Evolutionary conservation across 92 coral and sea anemone genomes (phyloP).

Genomic region (Epizoanthus ramosus): DNA sequence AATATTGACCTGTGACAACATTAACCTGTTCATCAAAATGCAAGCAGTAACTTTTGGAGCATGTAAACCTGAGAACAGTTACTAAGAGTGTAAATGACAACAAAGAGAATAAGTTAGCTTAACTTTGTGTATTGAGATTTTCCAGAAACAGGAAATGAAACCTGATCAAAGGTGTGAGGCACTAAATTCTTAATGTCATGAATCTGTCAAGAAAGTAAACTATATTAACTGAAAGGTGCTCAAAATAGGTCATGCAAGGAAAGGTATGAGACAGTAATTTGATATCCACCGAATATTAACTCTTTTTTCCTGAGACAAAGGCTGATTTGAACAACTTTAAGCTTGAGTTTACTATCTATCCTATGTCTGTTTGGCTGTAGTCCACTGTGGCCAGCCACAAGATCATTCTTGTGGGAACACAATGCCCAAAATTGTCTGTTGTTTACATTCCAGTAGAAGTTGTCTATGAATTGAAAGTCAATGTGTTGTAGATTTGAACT

Average conservation of each 20-base stretch:
- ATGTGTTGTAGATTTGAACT: slow-evolving; percentile 29
- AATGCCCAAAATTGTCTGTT: slow-evolving; percentile 44
- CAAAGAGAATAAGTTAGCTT: not conserved
- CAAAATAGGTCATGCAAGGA: not conserved
- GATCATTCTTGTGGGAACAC: slow-evolving; percentile 29
- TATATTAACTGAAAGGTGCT: not conserved
- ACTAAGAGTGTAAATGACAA: not conserved
- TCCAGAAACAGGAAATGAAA: slow-evolving; percentile 18
- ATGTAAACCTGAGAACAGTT: too few species aligned
- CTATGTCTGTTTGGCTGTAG: not conserved
- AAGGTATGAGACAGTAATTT: not conserved
- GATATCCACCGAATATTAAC: not conserved
- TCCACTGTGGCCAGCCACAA: slow-evolving; percentile 1
- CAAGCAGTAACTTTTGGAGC: too few species aligned
- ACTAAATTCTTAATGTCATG: slow-evolving; percentile 28
- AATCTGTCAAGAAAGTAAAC: slow-evolving; percentile 2
- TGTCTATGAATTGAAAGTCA: slow-evolving; percentile 35
- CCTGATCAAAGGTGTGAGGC: slow-evolving; percentile 30
- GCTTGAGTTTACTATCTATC: not conserved
- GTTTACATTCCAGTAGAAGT: slow-evolving; percentile 24
- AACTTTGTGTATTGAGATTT: not conserved
- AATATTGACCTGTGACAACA: too few species aligned
- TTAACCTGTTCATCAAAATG: too few species aligned
- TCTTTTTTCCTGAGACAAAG: too few species aligned
- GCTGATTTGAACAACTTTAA: too few species aligned